Conservation (phyloP, 2,888 invertebrate genomes). For the Cosmia trapezina region DNA sequence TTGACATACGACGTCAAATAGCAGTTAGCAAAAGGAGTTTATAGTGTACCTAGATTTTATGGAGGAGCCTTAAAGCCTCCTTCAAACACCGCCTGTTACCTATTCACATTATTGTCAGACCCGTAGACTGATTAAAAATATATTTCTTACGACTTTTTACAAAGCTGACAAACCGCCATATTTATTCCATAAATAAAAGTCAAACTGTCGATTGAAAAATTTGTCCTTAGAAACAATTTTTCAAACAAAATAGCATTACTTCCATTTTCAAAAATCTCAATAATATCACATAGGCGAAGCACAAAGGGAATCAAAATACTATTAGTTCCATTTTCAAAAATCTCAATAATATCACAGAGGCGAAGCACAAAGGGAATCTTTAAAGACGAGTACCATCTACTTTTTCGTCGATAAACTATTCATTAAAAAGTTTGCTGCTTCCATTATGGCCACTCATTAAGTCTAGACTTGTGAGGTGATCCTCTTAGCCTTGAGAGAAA, state of each 20-base stretch:
- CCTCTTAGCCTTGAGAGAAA: conserved; percentile 43
- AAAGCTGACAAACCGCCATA: too few relatives aligned
- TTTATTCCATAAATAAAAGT: too few relatives aligned
- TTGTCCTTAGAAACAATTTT: not conserved
- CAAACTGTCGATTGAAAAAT: too few relatives aligned
- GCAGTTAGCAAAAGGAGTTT: conserved; percentile 14
- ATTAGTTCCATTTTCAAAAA: conserved; percentile 35
- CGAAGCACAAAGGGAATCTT: conserved; percentile 42
- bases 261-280: conserved; percentile 39
- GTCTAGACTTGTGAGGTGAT: conserved; percentile 58
- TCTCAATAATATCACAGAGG: conserved; percentile 47
- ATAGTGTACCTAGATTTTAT: conserved; percentile 18
- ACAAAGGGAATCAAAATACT: conserved; percentile 52
- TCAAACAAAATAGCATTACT: not conserved
- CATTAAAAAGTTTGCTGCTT: conserved; percentile 71
- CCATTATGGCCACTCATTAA: conserved; percentile 59
- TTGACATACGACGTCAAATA: conserved; percentile 14
- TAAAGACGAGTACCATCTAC: conserved; percentile 57
- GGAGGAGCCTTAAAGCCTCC: too few relatives aligned
- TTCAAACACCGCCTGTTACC: too few relatives aligned
- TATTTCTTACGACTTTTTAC: not conserved
- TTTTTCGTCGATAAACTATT: conserved; percentile 68
- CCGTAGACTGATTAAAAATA: not conserved
- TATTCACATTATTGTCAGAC: too few relatives aligned
- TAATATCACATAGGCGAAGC: conserved; percentile 42